Conservation (phyloP, 2,113 vertebrate genomes). For the Trematomus loennbergii region DNA sequence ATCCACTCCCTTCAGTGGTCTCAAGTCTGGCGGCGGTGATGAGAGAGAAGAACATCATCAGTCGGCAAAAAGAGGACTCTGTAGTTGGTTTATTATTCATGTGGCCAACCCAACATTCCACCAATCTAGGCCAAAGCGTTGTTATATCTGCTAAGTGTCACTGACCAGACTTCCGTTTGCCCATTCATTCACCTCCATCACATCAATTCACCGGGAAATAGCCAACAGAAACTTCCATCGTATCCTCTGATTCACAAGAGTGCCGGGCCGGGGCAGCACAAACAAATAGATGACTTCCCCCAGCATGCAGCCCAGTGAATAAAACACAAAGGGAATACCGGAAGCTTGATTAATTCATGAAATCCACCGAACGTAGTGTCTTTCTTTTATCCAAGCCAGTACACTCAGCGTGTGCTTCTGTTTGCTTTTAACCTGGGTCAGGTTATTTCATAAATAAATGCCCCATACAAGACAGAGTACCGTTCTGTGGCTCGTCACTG, state of each 20-base stretch:
- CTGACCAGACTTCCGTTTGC: slow-evolving; percentile 56
- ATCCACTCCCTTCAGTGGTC: slow-evolving; percentile 36
- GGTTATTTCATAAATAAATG: slow-evolving; percentile 62
- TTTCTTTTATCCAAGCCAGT: slow-evolving; percentile 42
- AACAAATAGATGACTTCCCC: slow-evolving; percentile 49
- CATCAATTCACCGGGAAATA: slow-evolving; percentile 42
- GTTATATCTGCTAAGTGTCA: slow-evolving; percentile 71
- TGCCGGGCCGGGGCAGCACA: slow-evolving; percentile 31
- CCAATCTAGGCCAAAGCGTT: slow-evolving; percentile 76
- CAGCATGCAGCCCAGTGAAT: slow-evolving; percentile 58
- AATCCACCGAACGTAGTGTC: slow-evolving; percentile 52
- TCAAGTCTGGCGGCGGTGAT: slow-evolving; percentile 43
- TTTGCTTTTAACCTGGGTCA: slow-evolving; percentile 61
- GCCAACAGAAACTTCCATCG: slow-evolving; percentile 46
- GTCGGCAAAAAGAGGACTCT: slow-evolving; percentile 67
- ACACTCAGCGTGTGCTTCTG: slow-evolving; percentile 44
- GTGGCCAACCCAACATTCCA: slow-evolving; percentile 66
- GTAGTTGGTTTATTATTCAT: slow-evolving; percentile 81
- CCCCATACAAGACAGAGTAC: slow-evolving; percentile 32
- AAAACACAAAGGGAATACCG: slow-evolving; percentile 65
- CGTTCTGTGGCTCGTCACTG: slow-evolving; percentile 29
- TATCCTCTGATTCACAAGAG: slow-evolving; percentile 59
- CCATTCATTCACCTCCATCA: slow-evolving; percentile 65
- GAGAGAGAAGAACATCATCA: slow-evolving; percentile 71
- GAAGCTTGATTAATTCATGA: slow-evolving; percentile 82